These are phyloP conservation scores for Drosophila melanica DNA, from an alignment of 1,140 invertebrate genomes.

Conservation along the genomic window DNA sequence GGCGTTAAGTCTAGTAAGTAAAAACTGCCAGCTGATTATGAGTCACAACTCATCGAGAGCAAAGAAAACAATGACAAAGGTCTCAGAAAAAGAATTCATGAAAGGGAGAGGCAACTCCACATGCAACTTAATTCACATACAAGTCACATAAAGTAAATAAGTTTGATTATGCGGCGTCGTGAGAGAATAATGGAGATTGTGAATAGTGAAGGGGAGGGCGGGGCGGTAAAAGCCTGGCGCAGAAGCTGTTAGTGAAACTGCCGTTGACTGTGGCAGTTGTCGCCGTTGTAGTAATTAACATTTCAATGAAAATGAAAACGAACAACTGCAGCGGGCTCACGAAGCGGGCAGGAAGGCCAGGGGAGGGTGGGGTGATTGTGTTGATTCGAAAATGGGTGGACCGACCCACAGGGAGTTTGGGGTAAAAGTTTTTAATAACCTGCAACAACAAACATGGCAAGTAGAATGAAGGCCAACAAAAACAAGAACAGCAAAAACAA, in stretches of 20 bases:
- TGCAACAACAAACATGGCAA: constrained; percentile 65
- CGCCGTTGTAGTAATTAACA: constrained; percentile 70
- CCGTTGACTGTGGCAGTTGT: constrained; percentile 12
- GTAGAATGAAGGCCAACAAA: constrained; percentile 27
- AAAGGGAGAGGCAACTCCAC: constrained; percentile 9
- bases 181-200: not conserved
- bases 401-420: constrained; percentile 6
- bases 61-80: not conserved
- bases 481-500: constrained; percentile 23
- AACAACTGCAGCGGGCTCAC: constrained; percentile 53
- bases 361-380: not conserved
- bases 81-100: not conserved
- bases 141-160: constrained; percentile 77
- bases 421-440: constrained; percentile 77
- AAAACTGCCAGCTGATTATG: constrained; percentile 12
- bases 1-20: not conserved
- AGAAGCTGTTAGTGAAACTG: not conserved
- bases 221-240: not conserved
- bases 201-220: not conserved
- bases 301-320: constrained; percentile 55
- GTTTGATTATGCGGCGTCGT: constrained; percentile 63
- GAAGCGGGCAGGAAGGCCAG: not conserved
- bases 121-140: constrained; percentile 68
- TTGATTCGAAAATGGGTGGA: constrained; percentile 10
- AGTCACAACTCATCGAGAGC: constrained; percentile 32